Base-by-base conservation (phyloP, 2,888 invertebrate genomes). In the Trachelus stipa region DNA sequence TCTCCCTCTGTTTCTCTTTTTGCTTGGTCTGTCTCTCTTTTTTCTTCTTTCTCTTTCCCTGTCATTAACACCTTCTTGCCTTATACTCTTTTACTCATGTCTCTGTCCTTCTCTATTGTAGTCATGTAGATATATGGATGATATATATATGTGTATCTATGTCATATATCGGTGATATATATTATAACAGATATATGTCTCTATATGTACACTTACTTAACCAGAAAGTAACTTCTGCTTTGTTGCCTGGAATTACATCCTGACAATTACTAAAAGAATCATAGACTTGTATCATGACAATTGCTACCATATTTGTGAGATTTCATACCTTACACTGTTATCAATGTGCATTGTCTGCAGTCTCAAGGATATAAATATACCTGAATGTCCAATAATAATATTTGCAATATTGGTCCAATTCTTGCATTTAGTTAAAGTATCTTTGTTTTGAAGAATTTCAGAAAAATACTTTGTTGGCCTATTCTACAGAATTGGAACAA, bases 11-110 rank as follows among this genome's bases (percentile, higher is more conserved):
- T 40, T 40, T 40, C 40, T 40, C 40, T 40, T 15, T 40, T 40
- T 40, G 40, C 40, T 23, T 23, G 73, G 73, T 78, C 73, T 73
- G 35, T 76, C n/a, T 69, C 40, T 35, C 11, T 31, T 78, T 73
- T 34, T 35, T 73, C 37, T 31, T 73, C 37, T 34, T 74, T 56
- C 23, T 56, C 15, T 56, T 56, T 56, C 56, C 23, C 23, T 56
- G 9, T 23, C 56, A 23, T 56, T 56, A 23, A 56, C 9, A 23
- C 40, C 1, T 12, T 37, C 12, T 40, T 40, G 56, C 23, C 56
- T 56, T 56, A 9, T 56, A 23, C 56, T 1, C 23, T 23, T 56
- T 56, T 40, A 40, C 15, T 40, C 4, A 6, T 2, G 23, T 56
- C 40, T 56, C 56, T 56, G 23, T 56, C 56, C 23, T 56, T 56